Conservation (phyloP, 1,140 invertebrate species). For the Pseudomyrmex sp. region DNA sequence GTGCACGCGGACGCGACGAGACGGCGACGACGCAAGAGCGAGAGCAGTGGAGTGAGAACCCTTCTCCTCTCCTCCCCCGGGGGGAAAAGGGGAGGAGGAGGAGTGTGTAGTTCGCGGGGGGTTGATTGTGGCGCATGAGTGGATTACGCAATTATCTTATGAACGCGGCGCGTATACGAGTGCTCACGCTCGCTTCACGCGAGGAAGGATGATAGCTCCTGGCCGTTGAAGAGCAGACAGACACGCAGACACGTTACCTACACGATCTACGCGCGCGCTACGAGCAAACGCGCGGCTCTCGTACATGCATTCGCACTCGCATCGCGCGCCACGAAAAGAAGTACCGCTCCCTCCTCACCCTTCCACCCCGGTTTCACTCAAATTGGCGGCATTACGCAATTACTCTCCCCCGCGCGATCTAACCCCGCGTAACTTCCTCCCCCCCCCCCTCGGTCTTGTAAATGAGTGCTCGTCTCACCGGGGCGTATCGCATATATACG, state of each 20-base stretch:
- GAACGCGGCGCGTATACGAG: slow-evolving; percentile 76
- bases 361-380: slow-evolving; percentile 3
- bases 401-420: slow-evolving; percentile 65
- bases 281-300: not conserved
- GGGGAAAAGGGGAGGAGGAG: not conserved
- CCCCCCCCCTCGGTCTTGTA: slow-evolving; percentile 60
- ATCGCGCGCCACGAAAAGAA: slow-evolving; percentile 48
- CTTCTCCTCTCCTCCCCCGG: no score
- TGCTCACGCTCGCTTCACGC: slow-evolving; percentile 69
- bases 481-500: slow-evolving; percentile 58
- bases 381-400: slow-evolving; percentile 80
- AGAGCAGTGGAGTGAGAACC: not conserved
- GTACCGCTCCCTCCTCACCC: slow-evolving; percentile 5
- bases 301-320: slow-evolving; percentile 8
- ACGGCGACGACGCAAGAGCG: not conserved
- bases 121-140: slow-evolving; percentile 77
- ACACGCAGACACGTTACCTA: slow-evolving; percentile 4
- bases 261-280: no score
- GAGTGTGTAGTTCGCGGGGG: slow-evolving; percentile 66
- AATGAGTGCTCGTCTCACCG: slow-evolving; percentile 57
- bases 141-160: slow-evolving; percentile 83
- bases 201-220: slow-evolving; percentile 65
- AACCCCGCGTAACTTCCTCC: slow-evolving; percentile 69
- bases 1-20: slow-evolving; percentile 21
- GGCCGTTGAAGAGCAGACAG: slow-evolving; percentile 28